Evolutionary conservation across 2,888 invertebrate genomes (phyloP).

Genomic region (Xestoiulus laeticollis): DNA sequence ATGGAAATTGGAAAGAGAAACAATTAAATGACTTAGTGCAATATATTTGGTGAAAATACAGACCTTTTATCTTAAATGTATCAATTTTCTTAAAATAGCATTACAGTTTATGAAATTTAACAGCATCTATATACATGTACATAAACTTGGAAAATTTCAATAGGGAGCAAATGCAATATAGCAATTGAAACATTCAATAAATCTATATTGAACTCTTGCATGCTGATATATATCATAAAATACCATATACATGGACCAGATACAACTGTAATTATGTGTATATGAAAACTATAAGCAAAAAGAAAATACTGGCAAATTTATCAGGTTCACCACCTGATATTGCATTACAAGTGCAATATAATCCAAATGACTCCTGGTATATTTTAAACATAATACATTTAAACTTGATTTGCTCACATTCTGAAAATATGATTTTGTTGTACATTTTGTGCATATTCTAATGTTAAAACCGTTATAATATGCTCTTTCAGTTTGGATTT

Average conservation of each 20-base stretch:
- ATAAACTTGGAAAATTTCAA: neutral
- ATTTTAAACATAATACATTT: neutral
- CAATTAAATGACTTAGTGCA: neutral
- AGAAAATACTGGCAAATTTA: neutral
- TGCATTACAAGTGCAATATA: neutral
- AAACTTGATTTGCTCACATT: neutral
- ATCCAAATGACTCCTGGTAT: neutral
- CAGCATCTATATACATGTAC: slow-evolving; percentile 27
- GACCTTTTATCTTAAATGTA: slow-evolving; percentile 18
- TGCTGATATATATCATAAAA: slow-evolving; percentile 10
- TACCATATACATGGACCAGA: neutral
- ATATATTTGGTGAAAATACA: slow-evolving; percentile 10
- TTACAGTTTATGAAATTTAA: slow-evolving; percentile 17
- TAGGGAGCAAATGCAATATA: neutral
- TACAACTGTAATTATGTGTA: neutral
- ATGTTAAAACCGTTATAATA: too few relatives aligned
- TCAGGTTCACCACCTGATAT: neutral
- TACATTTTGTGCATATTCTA: too few relatives aligned
- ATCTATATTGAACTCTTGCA: neutral
- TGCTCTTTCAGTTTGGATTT: too few relatives aligned
- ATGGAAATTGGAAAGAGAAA: neutral
- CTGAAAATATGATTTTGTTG: too few relatives aligned
- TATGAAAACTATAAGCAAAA: neutral
- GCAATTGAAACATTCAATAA: neutral
- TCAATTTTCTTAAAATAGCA: slow-evolving; percentile 1